Base-by-base conservation (phyloP, 2,113 vertebrate genomes). In the Ictidomys tridecemlineatus region DNA sequence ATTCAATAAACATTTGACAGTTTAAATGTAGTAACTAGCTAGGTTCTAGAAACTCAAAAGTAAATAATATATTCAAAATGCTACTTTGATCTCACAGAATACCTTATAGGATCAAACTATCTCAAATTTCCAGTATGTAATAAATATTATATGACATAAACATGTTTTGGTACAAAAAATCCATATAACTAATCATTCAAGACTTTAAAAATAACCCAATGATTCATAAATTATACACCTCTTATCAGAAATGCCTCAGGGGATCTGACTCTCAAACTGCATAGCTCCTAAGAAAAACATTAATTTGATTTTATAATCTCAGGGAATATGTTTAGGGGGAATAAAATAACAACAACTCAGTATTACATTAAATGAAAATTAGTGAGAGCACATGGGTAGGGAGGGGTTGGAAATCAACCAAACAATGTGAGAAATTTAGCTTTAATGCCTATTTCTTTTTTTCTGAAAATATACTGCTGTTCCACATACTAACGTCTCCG, bases 171-270 rank as follows among this genome's bases (percentile, higher is more conserved):
- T 84, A 56, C 65, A 96, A 96, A 94, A 83, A 78, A 93, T 34
- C 84, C 63, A 92, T 51, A 91, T 58, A 82, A 69, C 91, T 87
- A 97, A 96, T 96, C 88, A 96, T 89, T 92, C 94, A 97, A 72
- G 30, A 73, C 94, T 98, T 4, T 53, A 74, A 94, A 97, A 97
- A 96, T 74, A 98, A 98, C 91, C 48, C 56, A 96, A 84, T 95
- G 90, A 98, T 96, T 98, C 85, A 0, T 30, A 96, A 97, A 90
- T 91, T 98, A 96, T 87, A 98, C 93, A 97, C 26, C 70, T 92
- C 92, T 84, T 97, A 95, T 97, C 74, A 97, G 84, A 58, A 86
- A 86, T 91, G 51, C 51, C 84, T 89, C 63, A 70, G 77, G 73
- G 17, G n/a, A 77, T 82, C 8, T 13, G 26, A 63, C 45, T 84